Evolutionary conservation across 2,797 vertebrate genomes (phyloP).

Genomic region (Premnoplex brunnescens): DNA sequence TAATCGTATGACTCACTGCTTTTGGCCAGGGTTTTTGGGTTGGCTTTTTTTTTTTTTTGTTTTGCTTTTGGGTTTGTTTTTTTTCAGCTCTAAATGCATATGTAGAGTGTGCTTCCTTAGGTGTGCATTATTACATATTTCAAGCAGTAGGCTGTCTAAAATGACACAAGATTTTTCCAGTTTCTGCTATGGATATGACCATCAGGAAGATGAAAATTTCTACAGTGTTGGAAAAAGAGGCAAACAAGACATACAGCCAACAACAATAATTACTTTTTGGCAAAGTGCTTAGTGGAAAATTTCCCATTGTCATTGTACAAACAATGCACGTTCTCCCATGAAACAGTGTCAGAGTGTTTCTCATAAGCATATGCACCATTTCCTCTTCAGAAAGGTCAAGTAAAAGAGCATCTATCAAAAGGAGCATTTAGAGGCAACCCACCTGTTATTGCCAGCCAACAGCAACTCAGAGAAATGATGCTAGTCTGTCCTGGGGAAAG

Average conservation of each 20-base stretch:
- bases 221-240: background rate
- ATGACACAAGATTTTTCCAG: background rate
- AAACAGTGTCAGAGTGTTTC: conserved; percentile 61
- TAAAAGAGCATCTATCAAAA: conserved; percentile 65
- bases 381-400: conserved; percentile 68
- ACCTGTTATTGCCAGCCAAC: conserved; percentile 57
- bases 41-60: background rate
- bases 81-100: background rate
- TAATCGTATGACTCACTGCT: background rate
- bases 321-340: conserved; percentile 55
- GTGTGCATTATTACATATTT: background rate
- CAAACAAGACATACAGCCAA: conserved; percentile 42
- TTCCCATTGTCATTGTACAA: conserved; percentile 63
- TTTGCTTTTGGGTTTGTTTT: fast-evolving
- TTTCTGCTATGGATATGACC: background rate
- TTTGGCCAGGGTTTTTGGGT: background rate
- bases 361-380: conserved; percentile 60
- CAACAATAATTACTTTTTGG: conserved; percentile 46
- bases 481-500: conserved; percentile 19
- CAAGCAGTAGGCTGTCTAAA: background rate
- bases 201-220: conserved; percentile 6
- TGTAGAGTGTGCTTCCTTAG: background rate
- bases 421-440: conserved; percentile 54
- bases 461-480: conserved; percentile 42
- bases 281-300: conserved; percentile 55